Base-by-base conservation (phyloP, 2,797 vertebrate genomes). In the Paramormyrops hopkinsi region DNA sequence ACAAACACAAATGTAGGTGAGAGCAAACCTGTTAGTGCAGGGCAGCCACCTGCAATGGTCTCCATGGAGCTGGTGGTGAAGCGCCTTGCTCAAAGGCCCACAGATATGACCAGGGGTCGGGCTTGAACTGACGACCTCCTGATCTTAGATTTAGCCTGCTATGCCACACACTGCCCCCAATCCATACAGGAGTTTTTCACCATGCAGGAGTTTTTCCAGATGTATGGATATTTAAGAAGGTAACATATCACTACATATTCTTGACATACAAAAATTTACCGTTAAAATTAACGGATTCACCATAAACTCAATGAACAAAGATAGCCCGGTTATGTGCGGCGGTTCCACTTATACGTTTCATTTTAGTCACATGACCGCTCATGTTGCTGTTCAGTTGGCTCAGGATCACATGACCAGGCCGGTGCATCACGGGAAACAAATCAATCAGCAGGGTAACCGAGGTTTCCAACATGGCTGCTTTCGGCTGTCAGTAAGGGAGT, bases 391-490 rank as follows among this genome's bases (percentile, higher is more conserved):
- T 69, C 87, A 7, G 29, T 59, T 88, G 86, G 87, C 11, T n/a
- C 44, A 25, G 44, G 93, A 93, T 93, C 91, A 88, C 88, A 87
- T 93, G 89, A 90, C 86, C 9, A 50, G 86, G 65, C 90, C 90
- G 87, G 88, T 83, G 90, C 90, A 19, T 92, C 92, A 92, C 93
- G 93, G 95, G 95, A 95, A 94, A 91, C 93, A 90, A 92, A 89
- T 90, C 89, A 91, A 92, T 93, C 92, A 93, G 90, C 90, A 92
- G 91, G 83, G 92, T 89, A 92, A 87, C 89, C 89, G 79, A 87
- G 85, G 25, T 89, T 92, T 94, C 91, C 93, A 95, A 95, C 90
- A 96, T 96, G 96, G 95, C 95, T 89, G 93, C 91, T 53, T 90
- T 93, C 73, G 91, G 90, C 90, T 93, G 93, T 93, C 91, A 92